phyloP scores from a whole-genome alignment of 2,113 vertebrate species.

The Cryptomyrus ogoouensis region DNA sequence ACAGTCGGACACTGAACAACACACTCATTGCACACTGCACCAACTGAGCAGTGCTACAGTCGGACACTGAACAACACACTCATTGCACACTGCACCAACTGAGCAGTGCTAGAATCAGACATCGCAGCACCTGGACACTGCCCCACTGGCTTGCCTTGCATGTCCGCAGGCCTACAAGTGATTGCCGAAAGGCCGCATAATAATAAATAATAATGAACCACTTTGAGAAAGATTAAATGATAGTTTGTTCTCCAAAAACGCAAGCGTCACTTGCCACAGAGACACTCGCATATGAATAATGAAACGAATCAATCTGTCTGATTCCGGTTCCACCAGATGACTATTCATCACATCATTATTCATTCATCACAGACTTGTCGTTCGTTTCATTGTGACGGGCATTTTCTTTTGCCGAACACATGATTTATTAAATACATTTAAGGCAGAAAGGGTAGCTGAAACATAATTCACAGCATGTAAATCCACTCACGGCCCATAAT shows the following conservation, averaged over 20 bases:
- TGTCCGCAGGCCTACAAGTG: not conserved
- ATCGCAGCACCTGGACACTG: not conserved
- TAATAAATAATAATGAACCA: conserved; percentile 8
- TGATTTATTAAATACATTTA: conserved; percentile 10
- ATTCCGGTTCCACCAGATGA: not conserved
- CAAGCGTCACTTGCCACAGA: not conserved
- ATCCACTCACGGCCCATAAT: not conserved
- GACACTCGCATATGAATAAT: not conserved
- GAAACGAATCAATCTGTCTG: conserved; percentile 16
- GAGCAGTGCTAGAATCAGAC: not conserved
- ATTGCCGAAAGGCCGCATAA: not conserved
- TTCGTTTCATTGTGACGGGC: not conserved
- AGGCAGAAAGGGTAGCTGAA: not conserved
- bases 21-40: not conserved
- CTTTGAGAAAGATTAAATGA: not conserved
- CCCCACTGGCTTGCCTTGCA: not conserved
- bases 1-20: not conserved
- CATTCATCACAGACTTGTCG: conserved; percentile 8
- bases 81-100: not conserved
- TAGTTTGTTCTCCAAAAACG: conserved; percentile 10
- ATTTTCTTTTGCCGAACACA: not conserved
- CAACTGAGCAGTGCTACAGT: not conserved
- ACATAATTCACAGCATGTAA: conserved; percentile 11
- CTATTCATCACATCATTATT: conserved; percentile 5
- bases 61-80: not conserved